Percentiles rank a stretch among this genome's conserved stretches.
These are phyloP conservation scores for Bubo blakistoni DNA, from an alignment of 2,113 vertebrate genomes.

Conservation along the genomic window DNA sequence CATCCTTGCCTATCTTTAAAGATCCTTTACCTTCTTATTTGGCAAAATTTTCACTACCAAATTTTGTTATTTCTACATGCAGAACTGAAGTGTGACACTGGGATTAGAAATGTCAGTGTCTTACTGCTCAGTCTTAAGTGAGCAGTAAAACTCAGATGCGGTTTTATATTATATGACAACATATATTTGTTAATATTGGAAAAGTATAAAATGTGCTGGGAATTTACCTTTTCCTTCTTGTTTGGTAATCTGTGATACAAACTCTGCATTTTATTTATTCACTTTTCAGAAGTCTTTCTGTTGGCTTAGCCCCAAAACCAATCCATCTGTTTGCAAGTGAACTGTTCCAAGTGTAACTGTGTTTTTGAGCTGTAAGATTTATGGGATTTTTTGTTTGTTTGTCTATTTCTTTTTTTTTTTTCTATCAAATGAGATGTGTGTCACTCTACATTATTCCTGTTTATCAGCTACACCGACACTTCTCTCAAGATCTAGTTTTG, in stretches of 20 bases:
- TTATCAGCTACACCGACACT: neutral
- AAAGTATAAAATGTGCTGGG: neutral
- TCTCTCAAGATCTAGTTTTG: neutral
- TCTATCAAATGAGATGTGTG: neutral
- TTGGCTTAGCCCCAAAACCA: neutral
- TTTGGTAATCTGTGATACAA: neutral
- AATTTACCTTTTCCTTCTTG: neutral
- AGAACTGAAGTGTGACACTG: neutral
- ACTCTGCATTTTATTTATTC: neutral
- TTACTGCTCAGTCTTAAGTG: neutral
- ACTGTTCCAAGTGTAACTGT: neutral
- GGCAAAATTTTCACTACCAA: neutral
- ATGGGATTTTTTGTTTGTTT: neutral
- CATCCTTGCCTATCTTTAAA: conserved; percentile 47
- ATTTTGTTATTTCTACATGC: neutral
- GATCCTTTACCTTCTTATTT: neutral
- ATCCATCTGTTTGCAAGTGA: neutral
- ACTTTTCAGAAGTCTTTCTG: neutral
- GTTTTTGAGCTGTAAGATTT: neutral
- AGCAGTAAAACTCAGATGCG: neutral
- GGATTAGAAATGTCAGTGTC: neutral
- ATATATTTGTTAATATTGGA: neutral
- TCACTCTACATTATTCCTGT: neutral
- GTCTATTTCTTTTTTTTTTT: neutral
- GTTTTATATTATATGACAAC: neutral